Percentiles rank a stretch among this genome's conserved stretches.
Evolutionary conservation across 2,113 vertebrate species (phyloP).

Genomic region (Pteruthius melanotis): DNA sequence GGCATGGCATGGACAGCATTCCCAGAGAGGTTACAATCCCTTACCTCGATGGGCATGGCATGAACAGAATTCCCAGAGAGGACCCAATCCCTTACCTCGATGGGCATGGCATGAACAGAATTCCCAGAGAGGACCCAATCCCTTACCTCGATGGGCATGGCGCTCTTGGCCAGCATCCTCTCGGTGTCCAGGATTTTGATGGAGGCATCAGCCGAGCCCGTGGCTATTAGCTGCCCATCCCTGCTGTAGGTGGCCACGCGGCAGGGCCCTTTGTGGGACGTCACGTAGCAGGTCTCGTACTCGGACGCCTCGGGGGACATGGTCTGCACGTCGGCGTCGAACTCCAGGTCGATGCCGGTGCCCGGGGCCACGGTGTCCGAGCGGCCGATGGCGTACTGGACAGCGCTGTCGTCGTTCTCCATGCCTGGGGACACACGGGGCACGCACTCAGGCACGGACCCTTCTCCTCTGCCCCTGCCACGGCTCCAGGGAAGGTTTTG

Average conservation of each 20-base stretch:
- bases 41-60: constrained; percentile 74
- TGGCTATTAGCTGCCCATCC: constrained; percentile 95
- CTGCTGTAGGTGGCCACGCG: constrained; percentile 93
- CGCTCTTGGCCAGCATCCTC: constrained; percentile 96
- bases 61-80: accelerated
- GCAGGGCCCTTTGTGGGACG: constrained; percentile 95
- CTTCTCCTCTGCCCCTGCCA: not conserved
- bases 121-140: not conserved
- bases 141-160: constrained; percentile 95
- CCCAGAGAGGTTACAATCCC: not conserved
- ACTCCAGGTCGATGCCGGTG: constrained; percentile 95
- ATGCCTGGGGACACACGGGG: constrained; percentile 78
- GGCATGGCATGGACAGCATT: constrained; percentile 75
- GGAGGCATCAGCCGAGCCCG: constrained; percentile 93
- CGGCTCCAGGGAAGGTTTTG: not conserved
- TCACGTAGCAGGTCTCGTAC: constrained; percentile 98
- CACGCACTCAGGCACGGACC: not conserved
- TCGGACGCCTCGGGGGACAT: constrained; percentile 98
- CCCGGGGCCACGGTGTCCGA: constrained; percentile 94
- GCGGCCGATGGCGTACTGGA: constrained; percentile 96
- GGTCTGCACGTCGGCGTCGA: constrained; percentile 95
- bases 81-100: accelerated
- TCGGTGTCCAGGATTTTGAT: constrained; percentile 99
- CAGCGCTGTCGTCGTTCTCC: constrained; percentile 95
- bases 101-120: not conserved